Evolutionary conservation across 2,888 invertebrate genomes (phyloP).

Genomic region (Acleris literana): DNA sequence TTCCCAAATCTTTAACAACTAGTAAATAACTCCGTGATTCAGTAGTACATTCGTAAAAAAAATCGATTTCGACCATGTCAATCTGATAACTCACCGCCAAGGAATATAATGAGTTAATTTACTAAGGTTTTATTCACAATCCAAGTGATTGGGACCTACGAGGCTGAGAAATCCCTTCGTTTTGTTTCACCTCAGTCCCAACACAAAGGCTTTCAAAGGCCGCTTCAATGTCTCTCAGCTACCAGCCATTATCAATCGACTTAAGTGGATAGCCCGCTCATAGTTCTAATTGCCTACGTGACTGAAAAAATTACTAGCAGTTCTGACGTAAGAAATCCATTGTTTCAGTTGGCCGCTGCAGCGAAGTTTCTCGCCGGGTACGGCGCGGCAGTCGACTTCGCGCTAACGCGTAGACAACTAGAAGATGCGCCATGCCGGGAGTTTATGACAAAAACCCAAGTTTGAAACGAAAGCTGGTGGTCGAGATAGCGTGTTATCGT

Average conservation of each 20-base stretch:
- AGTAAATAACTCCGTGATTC: too few species aligned
- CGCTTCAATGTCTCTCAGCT: conserved; percentile 11
- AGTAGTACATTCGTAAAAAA: too few species aligned
- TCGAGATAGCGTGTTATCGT: conserved; percentile 46
- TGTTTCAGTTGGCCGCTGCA: conserved; percentile 76
- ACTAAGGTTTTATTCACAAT: background rate
- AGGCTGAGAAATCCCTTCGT: background rate
- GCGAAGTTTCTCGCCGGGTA: conserved; percentile 72
- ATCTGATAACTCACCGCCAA: too few species aligned
- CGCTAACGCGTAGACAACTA: conserved; percentile 9
- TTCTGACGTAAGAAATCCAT: conserved; percentile 57
- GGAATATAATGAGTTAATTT: too few species aligned
- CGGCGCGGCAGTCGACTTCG: conserved; percentile 74
- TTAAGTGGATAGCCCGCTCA: conserved; percentile 19
- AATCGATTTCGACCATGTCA: too few species aligned
- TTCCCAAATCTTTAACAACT: too few species aligned
- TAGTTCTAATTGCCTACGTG: conserved; percentile 47
- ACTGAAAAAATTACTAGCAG: conserved; percentile 45
- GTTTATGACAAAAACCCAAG: conserved; percentile 42
- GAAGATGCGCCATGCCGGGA: conserved; percentile 30
- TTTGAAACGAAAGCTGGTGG: conserved; percentile 49
- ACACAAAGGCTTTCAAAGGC: conserved; percentile 12
- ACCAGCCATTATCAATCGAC: conserved; percentile 3
- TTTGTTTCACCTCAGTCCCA: background rate
- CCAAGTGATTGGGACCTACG: background rate